Evolutionary conservation across 2,888 invertebrate genomes (phyloP).

Genomic region (Mycalesis mineus): DNA sequence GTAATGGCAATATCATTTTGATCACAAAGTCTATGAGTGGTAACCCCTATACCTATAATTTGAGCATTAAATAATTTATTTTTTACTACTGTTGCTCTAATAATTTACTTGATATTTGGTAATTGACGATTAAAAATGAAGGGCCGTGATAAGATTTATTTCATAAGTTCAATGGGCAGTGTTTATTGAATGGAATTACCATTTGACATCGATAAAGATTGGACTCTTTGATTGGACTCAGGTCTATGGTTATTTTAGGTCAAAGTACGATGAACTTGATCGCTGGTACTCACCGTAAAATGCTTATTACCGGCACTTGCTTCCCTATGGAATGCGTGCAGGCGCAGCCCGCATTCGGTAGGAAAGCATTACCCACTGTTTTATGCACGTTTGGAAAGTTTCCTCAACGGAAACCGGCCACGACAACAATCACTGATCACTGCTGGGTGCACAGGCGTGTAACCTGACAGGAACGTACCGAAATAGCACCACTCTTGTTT

Average conservation of each 20-base stretch:
- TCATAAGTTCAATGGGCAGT: background rate
- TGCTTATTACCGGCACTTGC: constrained; percentile 75
- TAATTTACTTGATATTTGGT: too few relatives aligned
- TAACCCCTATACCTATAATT: too few relatives aligned
- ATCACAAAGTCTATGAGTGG: too few relatives aligned
- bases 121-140: too few relatives aligned
- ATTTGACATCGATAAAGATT: constrained; percentile 46
- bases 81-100: too few relatives aligned
- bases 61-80: too few relatives aligned
- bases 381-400: constrained; percentile 76
- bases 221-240: constrained; percentile 12
- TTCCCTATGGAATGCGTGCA: constrained; percentile 74
- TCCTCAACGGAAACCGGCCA: constrained; percentile 74
- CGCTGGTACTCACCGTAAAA: constrained; percentile 75
- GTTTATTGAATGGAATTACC: constrained; percentile 37
- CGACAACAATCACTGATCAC: constrained; percentile 77
- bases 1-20: too few relatives aligned
- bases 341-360: constrained; percentile 73
- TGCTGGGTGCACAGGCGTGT: constrained; percentile 55
- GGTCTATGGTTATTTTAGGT: constrained; percentile 58
- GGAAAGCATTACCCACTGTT: constrained; percentile 74
- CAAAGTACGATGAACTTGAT: constrained; percentile 76
- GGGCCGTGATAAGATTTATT: too few relatives aligned
- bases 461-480: constrained; percentile 59
- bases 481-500: constrained; percentile 63